A percentile compares a stretch with the other conserved stretches of the same genome.
These are phyloP conservation scores for Alviniconcha marisindica DNA, from an alignment of 1,140 invertebrate species.

Conservation along the genomic window DNA sequence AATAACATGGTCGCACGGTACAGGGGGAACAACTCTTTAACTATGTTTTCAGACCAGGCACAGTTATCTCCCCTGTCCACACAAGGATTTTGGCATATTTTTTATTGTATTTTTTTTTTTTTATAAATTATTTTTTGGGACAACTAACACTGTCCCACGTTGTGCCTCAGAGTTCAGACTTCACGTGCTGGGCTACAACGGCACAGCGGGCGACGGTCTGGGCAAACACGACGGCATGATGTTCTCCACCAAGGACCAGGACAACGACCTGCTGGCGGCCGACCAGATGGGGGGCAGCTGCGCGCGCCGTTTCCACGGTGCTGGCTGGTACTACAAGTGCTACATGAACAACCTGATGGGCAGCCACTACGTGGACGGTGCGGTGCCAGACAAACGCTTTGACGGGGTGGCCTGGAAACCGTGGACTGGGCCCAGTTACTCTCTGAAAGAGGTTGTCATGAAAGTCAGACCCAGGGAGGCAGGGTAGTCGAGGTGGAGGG, in stretches of 20 bases:
- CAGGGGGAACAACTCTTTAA: no score
- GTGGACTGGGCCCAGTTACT: conserved; percentile 79
- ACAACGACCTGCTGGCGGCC: conserved; percentile 78
- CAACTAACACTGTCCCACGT: neutral
- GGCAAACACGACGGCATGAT: conserved; percentile 78
- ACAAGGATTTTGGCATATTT: neutral
- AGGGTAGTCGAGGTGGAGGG: neutral
- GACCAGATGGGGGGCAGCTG: conserved; percentile 71
- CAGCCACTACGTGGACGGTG: conserved; percentile 75
- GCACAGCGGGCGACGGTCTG: conserved; percentile 78
- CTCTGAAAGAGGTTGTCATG: conserved; percentile 76
- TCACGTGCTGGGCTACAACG: conserved; percentile 36
- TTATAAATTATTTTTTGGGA: neutral
- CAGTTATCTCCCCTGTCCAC: no score
- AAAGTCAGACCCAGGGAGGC: conserved; percentile 73
- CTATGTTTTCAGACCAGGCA: no score
- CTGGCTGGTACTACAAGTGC: conserved; percentile 83
- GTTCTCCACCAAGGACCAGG: conserved; percentile 81
- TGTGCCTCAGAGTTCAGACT: conserved; percentile 10
- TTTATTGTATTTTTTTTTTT: neutral
- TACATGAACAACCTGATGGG: conserved; percentile 82
- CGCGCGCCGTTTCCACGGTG: conserved; percentile 75
- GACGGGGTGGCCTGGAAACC: conserved; percentile 82
- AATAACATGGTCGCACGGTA: no score
- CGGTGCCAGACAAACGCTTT: conserved; percentile 66